A percentile compares a stretch with the other conserved stretches of the same genome.
Conservation (phyloP, 2,888 invertebrate genomes). For the Hirtodrosophila cameraria region DNA sequence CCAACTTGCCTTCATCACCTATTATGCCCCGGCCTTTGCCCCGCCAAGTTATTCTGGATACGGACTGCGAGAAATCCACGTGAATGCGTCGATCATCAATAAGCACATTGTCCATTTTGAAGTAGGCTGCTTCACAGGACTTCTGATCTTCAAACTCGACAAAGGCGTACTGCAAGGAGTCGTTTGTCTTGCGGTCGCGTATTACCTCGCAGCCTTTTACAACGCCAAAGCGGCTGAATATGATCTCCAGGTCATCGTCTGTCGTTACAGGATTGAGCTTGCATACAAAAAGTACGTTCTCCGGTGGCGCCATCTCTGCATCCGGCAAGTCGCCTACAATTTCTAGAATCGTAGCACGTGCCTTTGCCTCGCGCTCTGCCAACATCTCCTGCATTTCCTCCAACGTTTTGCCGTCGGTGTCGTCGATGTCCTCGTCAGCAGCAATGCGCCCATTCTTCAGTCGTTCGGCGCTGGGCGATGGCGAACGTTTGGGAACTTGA, state of each 20-base stretch:
- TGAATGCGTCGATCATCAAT: constrained; percentile 99
- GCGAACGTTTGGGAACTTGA: constrained; percentile 92
- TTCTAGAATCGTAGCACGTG: constrained; percentile 98
- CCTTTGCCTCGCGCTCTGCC: constrained; percentile 96
- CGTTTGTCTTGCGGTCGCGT: constrained; percentile 94
- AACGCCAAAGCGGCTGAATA: constrained; percentile 97
- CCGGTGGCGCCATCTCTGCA: constrained; percentile 98
- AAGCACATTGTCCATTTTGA: constrained; percentile 99
- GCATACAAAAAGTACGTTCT: constrained; percentile 99
- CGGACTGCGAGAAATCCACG: constrained; percentile 99
- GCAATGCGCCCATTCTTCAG: constrained; percentile 94
- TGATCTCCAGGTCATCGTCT: constrained; percentile 98
- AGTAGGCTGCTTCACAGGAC: constrained; percentile 98
- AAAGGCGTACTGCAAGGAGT: constrained; percentile 99
- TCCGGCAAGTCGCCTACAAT: constrained; percentile 99
- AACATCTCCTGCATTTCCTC: constrained; percentile 94
- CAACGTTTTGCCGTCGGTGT: constrained; percentile 92
- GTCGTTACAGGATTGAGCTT: constrained; percentile 99
- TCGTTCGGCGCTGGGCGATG: constrained; percentile 93
- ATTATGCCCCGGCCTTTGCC: constrained; percentile 93
- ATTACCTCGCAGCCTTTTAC: constrained; percentile 98
- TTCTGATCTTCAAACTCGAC: constrained; percentile 97
- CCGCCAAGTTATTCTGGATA: constrained; percentile 95
- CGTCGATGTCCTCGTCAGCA: constrained; percentile 96
- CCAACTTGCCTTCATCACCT: constrained; percentile 67